Percentiles rank a stretch among this genome's conserved stretches.
These are phyloP conservation scores for Sthenelais limicola DNA, from an alignment of 2,888 invertebrate species.

Conservation along the genomic window DNA sequence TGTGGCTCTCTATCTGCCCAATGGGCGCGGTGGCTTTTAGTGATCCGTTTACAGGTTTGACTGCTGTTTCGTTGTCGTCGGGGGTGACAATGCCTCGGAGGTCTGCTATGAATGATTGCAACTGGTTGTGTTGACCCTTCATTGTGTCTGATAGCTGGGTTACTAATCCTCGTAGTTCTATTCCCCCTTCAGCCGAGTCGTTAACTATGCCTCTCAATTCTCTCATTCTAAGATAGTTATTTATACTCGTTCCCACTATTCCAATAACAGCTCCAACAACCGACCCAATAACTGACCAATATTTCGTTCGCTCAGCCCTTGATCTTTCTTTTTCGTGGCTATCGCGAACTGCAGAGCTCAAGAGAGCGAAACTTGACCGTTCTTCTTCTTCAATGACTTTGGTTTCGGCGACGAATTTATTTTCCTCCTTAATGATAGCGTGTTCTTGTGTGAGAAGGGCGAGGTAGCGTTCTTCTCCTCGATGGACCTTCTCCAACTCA, in stretches of 20 bases:
- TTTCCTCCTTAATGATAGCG: constrained; percentile 70
- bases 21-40: not conserved
- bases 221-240: constrained; percentile 79
- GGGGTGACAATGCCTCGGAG: constrained; percentile 35
- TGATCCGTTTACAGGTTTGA: constrained; percentile 1
- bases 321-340: constrained; percentile 88
- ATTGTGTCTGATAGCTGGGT: constrained; percentile 47
- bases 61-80: not conserved
- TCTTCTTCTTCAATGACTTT: constrained; percentile 82
- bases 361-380: constrained; percentile 79
- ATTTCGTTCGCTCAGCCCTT: constrained; percentile 87
- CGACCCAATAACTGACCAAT: constrained; percentile 85
- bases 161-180: constrained; percentile 47
- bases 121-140: constrained; percentile 50
- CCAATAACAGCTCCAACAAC: constrained; percentile 79
- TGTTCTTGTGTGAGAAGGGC: constrained; percentile 80
- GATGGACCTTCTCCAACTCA: constrained; percentile 83
- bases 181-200: constrained; percentile 53
- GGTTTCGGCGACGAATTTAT: constrained; percentile 76
- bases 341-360: constrained; percentile 83
- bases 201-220: constrained; percentile 78
- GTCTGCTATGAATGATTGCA: constrained; percentile 53
- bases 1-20: constrained; percentile 44
- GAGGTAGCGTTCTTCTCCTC: constrained; percentile 85
- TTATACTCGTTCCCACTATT: constrained; percentile 79